phyloP scores from a whole-genome alignment of 2,113 vertebrate genomes.

The Dermatemys mawii region DNA sequence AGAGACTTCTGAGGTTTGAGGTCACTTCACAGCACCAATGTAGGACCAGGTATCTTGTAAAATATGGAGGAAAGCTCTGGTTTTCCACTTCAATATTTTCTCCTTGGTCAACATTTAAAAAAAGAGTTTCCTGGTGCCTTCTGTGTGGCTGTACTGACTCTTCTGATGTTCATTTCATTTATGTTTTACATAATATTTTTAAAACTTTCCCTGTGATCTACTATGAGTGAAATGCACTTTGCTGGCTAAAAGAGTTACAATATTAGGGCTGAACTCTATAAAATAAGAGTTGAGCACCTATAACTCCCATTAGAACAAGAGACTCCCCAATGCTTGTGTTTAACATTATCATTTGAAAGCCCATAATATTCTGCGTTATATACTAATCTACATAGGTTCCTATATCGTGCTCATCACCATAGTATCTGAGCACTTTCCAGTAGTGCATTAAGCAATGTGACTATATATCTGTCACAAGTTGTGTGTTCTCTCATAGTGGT shows the following conservation, averaged over 20 bases:
- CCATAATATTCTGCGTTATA: background rate
- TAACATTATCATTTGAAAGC: background rate
- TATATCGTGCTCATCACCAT: background rate
- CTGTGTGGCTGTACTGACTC: background rate
- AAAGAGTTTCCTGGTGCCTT: background rate
- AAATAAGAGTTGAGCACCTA: background rate
- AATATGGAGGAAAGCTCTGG: background rate
- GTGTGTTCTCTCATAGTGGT: background rate
- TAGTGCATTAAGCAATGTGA: background rate
- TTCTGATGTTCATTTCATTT: background rate
- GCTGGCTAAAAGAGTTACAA: background rate
- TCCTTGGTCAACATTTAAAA: background rate
- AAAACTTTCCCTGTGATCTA: background rate
- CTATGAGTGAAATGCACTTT: background rate
- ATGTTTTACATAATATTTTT: background rate
- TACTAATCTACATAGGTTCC: background rate
- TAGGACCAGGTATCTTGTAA: background rate
- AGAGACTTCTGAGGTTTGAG: background rate
- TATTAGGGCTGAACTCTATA: background rate
- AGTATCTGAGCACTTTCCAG: background rate
- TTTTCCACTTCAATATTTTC: conserved; percentile 9
- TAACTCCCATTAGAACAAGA: background rate
- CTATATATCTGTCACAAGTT: background rate
- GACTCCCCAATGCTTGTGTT: background rate
- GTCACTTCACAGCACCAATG: background rate